A percentile compares a stretch with the other conserved stretches of the same genome.
Evolutionary conservation across 2,113 vertebrate species (phyloP).

Genomic region (Forbesichthys agassizii): DNA sequence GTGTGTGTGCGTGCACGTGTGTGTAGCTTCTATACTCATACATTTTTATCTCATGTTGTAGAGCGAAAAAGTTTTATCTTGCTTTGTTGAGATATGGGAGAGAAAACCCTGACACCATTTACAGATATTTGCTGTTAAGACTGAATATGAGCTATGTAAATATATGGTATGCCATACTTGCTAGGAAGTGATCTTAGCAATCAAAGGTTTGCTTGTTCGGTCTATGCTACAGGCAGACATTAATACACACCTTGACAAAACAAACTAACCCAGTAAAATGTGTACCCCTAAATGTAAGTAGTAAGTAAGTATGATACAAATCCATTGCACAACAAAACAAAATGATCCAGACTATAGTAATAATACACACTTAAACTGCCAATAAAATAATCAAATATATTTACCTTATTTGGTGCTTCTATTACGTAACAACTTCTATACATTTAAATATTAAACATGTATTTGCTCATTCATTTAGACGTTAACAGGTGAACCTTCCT

Average conservation of each 20-base stretch:
- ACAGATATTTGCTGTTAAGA: slow-evolving; percentile 26
- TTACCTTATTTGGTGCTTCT: not conserved
- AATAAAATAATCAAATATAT: not conserved
- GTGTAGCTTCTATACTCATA: slow-evolving; percentile 6
- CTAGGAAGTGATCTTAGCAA: not conserved
- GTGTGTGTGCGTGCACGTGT: not conserved
- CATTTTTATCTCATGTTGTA: slow-evolving; percentile 33
- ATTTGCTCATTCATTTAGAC: not conserved
- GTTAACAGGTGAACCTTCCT: not conserved
- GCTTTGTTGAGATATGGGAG: slow-evolving; percentile 35
- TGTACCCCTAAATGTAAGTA: no score
- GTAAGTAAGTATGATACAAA: no score
- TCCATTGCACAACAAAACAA: no score
- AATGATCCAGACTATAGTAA: no score
- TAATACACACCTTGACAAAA: not conserved
- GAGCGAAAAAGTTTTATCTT: slow-evolving; percentile 36
- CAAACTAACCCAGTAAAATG: not conserved
- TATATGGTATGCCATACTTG: not conserved
- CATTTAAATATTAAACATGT: not conserved
- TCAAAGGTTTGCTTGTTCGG: not conserved
- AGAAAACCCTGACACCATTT: slow-evolving; percentile 17
- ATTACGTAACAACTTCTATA: not conserved
- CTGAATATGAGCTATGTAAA: slow-evolving; percentile 21
- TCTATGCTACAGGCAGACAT: not conserved
- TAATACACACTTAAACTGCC: not conserved